Percentiles rank a stretch among this genome's conserved stretches.
These are phyloP conservation scores for Rhea americana DNA, from an alignment of 2,113 vertebrate species.

Conservation along the genomic window DNA sequence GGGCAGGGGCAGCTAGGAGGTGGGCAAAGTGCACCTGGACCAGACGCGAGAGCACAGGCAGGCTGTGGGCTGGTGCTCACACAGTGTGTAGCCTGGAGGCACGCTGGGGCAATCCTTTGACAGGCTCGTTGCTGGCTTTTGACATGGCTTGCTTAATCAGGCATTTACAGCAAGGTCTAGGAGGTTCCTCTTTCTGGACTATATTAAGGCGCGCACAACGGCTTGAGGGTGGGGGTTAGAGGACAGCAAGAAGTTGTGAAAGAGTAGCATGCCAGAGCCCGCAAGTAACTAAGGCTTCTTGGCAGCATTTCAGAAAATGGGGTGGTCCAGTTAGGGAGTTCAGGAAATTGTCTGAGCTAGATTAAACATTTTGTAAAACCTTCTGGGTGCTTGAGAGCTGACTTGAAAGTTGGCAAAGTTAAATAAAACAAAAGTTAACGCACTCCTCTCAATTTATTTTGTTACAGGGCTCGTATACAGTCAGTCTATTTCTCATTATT, in stretches of 20 bases:
- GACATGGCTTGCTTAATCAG: background rate
- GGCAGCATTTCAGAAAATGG: constrained; percentile 72
- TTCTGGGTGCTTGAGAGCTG: constrained; percentile 71
- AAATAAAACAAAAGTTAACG: constrained; percentile 76
- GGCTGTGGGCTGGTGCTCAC: rapidly evolving
- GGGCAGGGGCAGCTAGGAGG: background rate
- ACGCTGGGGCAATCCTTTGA: rapidly evolving
- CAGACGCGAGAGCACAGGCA: rapidly evolving
- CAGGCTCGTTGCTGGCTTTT: background rate
- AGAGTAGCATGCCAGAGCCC: constrained; percentile 24
- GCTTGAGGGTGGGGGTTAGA: constrained; percentile 20
- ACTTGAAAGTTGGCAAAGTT: constrained; percentile 75
- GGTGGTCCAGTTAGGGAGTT: constrained; percentile 77
- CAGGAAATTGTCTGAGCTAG: constrained; percentile 82
- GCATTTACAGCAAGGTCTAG: background rate
- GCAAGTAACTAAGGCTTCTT: constrained; percentile 47
- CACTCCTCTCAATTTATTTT: constrained; percentile 68
- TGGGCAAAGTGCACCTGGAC: background rate
- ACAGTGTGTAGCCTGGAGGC: rapidly evolving
- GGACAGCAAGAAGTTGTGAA: constrained; percentile 57
- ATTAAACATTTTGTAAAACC: constrained; percentile 80
- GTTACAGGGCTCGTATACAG: constrained; percentile 47
- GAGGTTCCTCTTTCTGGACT: constrained; percentile 45
- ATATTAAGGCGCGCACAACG: background rate
- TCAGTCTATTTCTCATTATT: constrained; percentile 23